Evolutionary conservation across 2,888 invertebrate genomes (phyloP).

Genomic region (Sabellastarte sp.): DNA sequence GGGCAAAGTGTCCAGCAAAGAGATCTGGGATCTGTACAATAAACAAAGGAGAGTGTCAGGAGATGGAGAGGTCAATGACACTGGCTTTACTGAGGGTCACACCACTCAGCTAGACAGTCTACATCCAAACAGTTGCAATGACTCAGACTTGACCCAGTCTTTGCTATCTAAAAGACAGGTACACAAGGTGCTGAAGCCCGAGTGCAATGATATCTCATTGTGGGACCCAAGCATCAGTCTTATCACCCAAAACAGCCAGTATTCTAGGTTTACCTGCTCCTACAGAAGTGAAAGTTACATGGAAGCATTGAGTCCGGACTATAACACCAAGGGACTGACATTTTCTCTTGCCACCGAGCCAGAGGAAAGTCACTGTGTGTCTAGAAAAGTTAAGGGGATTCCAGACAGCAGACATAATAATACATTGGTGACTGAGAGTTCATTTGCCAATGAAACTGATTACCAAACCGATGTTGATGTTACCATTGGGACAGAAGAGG

Average conservation of each 20-base stretch:
- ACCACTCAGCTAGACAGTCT: not conserved
- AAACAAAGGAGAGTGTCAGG: not conserved
- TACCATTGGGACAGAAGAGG: not conserved
- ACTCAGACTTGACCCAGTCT: too few species aligned
- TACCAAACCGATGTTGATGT: too few species aligned
- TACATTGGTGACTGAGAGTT: not conserved
- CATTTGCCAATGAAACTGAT: too few species aligned
- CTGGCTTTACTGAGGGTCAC: too few species aligned
- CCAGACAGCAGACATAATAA: not conserved
- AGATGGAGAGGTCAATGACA: not conserved
- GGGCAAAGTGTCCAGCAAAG: too few species aligned
- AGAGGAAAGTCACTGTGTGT: not conserved
- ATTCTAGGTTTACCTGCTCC: not conserved
- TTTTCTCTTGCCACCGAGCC: not conserved
- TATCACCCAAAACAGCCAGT: not conserved
- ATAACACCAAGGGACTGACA: not conserved
- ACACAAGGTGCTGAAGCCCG: not conserved
- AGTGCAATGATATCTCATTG: not conserved
- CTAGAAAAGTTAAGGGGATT: not conserved
- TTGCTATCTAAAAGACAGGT: not conserved
- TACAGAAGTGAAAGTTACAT: not conserved
- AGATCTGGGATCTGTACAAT: too few species aligned
- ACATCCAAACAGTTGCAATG: too few species aligned
- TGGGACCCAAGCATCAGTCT: not conserved
- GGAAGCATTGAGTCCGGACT: not conserved